Conservation (phyloP, 2,797 vertebrate species). For the Parauchenoglanis ngamensis region DNA sequence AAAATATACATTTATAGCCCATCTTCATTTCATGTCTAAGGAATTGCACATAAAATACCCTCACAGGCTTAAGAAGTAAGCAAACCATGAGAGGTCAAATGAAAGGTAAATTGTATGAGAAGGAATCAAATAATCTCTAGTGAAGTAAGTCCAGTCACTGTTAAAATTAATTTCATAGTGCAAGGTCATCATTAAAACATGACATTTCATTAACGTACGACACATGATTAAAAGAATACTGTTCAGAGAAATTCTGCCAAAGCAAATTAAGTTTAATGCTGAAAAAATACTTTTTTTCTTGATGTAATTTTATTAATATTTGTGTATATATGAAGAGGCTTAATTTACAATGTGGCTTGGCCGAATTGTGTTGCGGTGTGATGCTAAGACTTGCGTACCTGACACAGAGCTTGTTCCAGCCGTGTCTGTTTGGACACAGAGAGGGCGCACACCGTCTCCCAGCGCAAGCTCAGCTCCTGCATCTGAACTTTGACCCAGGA, state of each 20-base stretch:
- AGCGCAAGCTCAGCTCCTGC: constrained; percentile 93
- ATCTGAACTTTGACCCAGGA: constrained; percentile 98
- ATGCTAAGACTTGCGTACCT: constrained; percentile 69
- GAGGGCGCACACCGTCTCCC: constrained; percentile 94
- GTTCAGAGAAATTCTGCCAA: not conserved
- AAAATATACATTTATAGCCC: not conserved
- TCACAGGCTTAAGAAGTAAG: not conserved
- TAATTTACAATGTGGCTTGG: not conserved
- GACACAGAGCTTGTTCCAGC: constrained; percentile 89
- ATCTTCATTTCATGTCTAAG: not conserved
- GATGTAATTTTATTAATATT: not conserved
- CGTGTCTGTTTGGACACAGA: constrained; percentile 94
- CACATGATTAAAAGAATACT: not conserved
- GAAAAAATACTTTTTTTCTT: not conserved
- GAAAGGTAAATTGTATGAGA: not conserved
- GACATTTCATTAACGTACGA: not conserved
- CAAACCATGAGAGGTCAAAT: too few species aligned
- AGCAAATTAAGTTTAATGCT: not conserved
- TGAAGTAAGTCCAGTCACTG: not conserved
- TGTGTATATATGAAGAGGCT: not conserved
- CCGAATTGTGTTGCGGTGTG: not conserved
- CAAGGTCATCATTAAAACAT: not conserved
- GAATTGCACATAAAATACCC: not conserved
- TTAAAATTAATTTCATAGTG: not conserved
- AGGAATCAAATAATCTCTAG: not conserved